Conservation (phyloP, 2,888 invertebrate genomes). For the Dexiosoma caninum region DNA sequence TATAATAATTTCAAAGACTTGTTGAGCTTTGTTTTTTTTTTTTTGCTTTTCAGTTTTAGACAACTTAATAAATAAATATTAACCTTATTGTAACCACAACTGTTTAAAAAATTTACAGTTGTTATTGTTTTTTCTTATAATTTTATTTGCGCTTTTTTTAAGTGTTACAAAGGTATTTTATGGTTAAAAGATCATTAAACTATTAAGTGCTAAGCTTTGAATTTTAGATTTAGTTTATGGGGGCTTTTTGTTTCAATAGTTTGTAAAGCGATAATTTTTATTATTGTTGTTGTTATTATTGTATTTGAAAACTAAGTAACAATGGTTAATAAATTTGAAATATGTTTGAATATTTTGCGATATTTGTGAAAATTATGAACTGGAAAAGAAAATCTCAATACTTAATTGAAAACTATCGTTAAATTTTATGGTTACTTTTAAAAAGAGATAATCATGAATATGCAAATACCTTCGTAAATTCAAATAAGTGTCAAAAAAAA, state of each 20-base stretch:
- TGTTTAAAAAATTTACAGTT: slow-evolving; percentile 4
- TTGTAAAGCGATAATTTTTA: not conserved
- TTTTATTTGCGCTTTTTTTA: not conserved
- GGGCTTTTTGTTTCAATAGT: slow-evolving; percentile 35
- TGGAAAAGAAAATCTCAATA: not conserved
- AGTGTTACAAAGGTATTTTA: slow-evolving; percentile 56
- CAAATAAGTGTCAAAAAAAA: no score
- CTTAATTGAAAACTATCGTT: slow-evolving; percentile 56
- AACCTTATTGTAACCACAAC: slow-evolving; percentile 53
- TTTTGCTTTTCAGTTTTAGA: slow-evolving; percentile 31
- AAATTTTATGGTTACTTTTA: slow-evolving; percentile 45
- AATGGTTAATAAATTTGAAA: slow-evolving; percentile 48
- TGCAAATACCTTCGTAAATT: slow-evolving; percentile 16
- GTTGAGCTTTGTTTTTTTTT: not conserved
- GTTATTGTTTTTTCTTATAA: not conserved
- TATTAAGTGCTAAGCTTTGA: slow-evolving; percentile 43
- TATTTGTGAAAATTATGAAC: not conserved
- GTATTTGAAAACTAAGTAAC: not conserved
- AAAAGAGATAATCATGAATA: slow-evolving; percentile 35
- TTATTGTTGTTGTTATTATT: not conserved
- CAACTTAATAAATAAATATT: slow-evolving; percentile 62
- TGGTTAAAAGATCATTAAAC: slow-evolving; percentile 53
- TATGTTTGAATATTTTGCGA: slow-evolving; percentile 13
- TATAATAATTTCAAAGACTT: slow-evolving; percentile 32
- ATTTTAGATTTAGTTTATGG: slow-evolving; percentile 17